Evolutionary conservation across 2,113 vertebrate species (phyloP).

Genomic region (Silurus meridionalis): DNA sequence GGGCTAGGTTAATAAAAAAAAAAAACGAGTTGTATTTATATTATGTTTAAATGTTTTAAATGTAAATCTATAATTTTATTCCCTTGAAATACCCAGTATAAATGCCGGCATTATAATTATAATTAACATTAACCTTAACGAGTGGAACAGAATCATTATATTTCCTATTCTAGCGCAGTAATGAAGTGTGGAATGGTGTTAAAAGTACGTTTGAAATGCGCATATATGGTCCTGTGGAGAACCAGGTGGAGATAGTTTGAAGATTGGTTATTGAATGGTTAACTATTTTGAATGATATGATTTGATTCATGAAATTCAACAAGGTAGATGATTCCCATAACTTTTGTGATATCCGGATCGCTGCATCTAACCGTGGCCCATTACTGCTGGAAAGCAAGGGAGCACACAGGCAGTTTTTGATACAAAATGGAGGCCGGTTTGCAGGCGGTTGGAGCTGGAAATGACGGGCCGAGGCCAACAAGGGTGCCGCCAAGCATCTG

Average conservation of each 20-base stretch:
- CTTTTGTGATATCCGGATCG: neutral
- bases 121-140: neutral
- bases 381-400: slow-evolving; percentile 1
- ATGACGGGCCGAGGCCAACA: slow-evolving; percentile 23
- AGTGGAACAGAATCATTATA: neutral
- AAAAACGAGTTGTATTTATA: too few relatives aligned
- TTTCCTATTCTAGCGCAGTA: neutral
- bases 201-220: neutral
- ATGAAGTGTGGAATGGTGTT: neutral
- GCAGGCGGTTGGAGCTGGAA: slow-evolving; percentile 16
- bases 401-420: neutral
- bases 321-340: neutral
- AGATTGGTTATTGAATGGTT: neutral
- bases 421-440: slow-evolving; percentile 23
- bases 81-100: neutral
- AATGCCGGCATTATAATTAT: neutral
- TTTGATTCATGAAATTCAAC: neutral
- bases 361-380: neutral
- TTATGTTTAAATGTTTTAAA: too few relatives aligned
- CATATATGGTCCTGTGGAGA: neutral
- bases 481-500: slow-evolving; percentile 23
- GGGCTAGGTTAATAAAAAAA: too few relatives aligned
- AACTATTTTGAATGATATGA: neutral
- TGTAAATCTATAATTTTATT: too few relatives aligned
- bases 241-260: neutral